Percentiles rank a stretch among this genome's conserved stretches.
These are phyloP conservation scores for Linnaemya vulpina DNA, from an alignment of 2,888 invertebrate species.

Conservation along the genomic window DNA sequence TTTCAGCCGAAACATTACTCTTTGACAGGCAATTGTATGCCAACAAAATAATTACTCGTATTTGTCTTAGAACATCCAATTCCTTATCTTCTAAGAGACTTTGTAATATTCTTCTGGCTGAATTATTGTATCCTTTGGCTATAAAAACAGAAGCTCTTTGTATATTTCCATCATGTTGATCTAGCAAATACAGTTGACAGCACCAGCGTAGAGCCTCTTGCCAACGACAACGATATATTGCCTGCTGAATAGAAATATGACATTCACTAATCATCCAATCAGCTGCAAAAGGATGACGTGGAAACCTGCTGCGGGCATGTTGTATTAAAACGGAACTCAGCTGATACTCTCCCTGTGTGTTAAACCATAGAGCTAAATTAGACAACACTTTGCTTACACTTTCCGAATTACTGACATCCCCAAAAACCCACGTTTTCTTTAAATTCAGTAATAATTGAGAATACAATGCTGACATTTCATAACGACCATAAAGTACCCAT, in stretches of 20 bases:
- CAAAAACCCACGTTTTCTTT: constrained; percentile 85
- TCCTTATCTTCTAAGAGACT: constrained; percentile 78
- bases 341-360: constrained; percentile 84
- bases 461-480: constrained; percentile 91
- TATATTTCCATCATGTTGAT: constrained; percentile 87
- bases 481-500: constrained; percentile 94
- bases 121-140: constrained; percentile 81
- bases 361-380: constrained; percentile 85
- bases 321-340: constrained; percentile 85
- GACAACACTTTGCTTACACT: constrained; percentile 88
- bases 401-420: constrained; percentile 86
- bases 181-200: constrained; percentile 87
- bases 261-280: constrained; percentile 89
- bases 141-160: constrained; percentile 82
- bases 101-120: constrained; percentile 80
- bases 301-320: constrained; percentile 87
- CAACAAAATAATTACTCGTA: constrained; percentile 88
- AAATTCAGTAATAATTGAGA: constrained; percentile 91
- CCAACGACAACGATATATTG: constrained; percentile 85
- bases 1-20: constrained; percentile 84
- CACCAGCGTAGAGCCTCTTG: constrained; percentile 88
- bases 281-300: constrained; percentile 85
- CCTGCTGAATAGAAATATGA: constrained; percentile 84
- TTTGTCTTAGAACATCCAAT: constrained; percentile 83
- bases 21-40: constrained; percentile 86